Base-by-base conservation (phyloP, 1,140 invertebrate species). In the Drosophila elegans region DNA sequence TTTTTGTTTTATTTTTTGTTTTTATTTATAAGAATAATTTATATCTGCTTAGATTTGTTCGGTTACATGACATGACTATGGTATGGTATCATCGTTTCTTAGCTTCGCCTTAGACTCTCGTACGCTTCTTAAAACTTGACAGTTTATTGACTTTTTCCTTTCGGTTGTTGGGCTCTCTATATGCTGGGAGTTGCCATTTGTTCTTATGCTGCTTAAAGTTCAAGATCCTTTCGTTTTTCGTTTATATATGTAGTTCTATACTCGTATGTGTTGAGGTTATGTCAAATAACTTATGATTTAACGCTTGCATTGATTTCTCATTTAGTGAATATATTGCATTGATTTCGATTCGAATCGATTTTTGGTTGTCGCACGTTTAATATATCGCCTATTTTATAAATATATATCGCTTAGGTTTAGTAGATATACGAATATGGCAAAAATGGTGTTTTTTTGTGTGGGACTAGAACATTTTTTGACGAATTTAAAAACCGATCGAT, bases 21-120 rank as follows among this genome's bases (percentile, higher is more conserved):
- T 91, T 91, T 91, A 91, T 89, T 86, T 91, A 91, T 91, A 91
- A 91, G 89, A 91, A 91, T 91, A 91, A 91, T 91, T 88, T 89
- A 91, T 85, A 89, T 91, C 89, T 91, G 80, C 81, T 91, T 91
- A 91, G 76, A 77, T 74, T 89, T 78, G 78, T 48, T 67, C 61
- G 80, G 51, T 90, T 90, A 88, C 72, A 90, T 90, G 88, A 86
- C 83, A 75, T 91, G 88, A 80, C 88, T 91, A 83, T 86, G 82
- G 88, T 91, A 80, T 89, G 80, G 76, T 90, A 80, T 90, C 80
- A 71, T 82, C 67, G 44, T 78, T 49, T 60, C 60, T 36, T 54
- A 45, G 46, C 59, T 44, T 38, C 38, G n/a, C 64, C 34, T 67
- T 39, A 55, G 27, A 62, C 41, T 39, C 41, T 61, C 42, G 41